These are phyloP conservation scores for Oreortyx pictus DNA, from an alignment of 2,797 vertebrate species.

Conservation along the genomic window DNA sequence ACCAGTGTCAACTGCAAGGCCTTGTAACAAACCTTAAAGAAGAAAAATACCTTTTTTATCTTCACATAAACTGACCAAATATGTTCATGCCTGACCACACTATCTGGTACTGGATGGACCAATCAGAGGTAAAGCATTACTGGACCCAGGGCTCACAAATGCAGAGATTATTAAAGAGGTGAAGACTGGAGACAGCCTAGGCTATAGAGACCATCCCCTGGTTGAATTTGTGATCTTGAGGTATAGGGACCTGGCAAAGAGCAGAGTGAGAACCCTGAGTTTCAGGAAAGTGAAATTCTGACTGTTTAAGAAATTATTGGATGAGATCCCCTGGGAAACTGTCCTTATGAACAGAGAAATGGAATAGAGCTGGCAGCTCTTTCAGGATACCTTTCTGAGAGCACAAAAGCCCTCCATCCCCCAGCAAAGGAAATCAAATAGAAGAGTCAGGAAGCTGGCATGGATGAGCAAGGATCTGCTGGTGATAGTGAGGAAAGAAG, in stretches of 20 bases:
- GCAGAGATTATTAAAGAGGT: not conserved
- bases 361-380: no score
- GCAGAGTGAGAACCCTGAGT: not conserved
- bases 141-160: not conserved
- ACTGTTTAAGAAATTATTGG: not conserved
- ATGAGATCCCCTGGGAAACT: not conserved
- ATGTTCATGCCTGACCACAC: not conserved
- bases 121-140: not conserved
- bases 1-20: fast-evolving
- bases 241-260: not conserved
- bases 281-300: not conserved
- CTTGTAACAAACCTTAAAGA: not conserved
- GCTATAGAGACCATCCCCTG: not conserved
- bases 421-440: no score
- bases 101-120: not conserved
- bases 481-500: no score
- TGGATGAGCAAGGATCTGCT: no score
- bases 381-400: no score
- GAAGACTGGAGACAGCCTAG: not conserved
- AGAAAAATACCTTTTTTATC: not conserved
- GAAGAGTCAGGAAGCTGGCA: no score
- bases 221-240: not conserved
- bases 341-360: no score
- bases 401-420: no score
- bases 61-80: not conserved